Evolutionary conservation across 2,888 invertebrate genomes (phyloP), one percentile per base, ranked within the genome.

Genomic region (Dryococelus australis): DNA sequence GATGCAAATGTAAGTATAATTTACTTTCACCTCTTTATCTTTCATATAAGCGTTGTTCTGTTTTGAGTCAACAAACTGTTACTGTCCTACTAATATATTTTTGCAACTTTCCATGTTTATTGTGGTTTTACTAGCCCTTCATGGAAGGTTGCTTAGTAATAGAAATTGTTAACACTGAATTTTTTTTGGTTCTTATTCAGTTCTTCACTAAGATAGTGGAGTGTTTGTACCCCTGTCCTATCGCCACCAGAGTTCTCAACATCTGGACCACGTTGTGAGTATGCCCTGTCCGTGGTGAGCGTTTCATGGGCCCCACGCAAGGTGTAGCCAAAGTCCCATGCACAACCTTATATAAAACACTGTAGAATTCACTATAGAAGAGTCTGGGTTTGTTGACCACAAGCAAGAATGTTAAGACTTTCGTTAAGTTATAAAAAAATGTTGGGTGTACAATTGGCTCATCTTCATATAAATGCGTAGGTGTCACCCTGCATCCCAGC

Each of bases 181-280:
- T 83, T 83, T 16, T 83, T 83, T 35, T 83, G 83, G 35, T 83
- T 83, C 35, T 81, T 86, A 86, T 83, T 86, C 85, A 88, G 87
- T 88, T 85, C 65, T 84, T 87, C 81, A 84, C 86, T 87, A 87
- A 87, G 86, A 16, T 87, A 86, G 80, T 87, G 87, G 86, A 83
- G 86, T 88, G 85, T 86, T 78, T 65, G 65, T 65, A 65, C 51
- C 65, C 86, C 88, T 85, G 28, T 88, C 81, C 88, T 84, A 80
- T 47, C 87, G 79, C 28, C 86, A 85, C 85, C 87, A 28, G 81
- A 47, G 47, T 83, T 86, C 24, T 86, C 88, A 43, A 35, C 85
- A 86, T 47, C 79, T 86, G 85, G 85, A 87, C 85, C 87, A 87
- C 84, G 87, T 87, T 87, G 88, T 88, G 87, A 87, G 87, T 87